phyloP scores from a whole-genome alignment of 2,888 invertebrate species.

The Rugalucina vietnamica region DNA sequence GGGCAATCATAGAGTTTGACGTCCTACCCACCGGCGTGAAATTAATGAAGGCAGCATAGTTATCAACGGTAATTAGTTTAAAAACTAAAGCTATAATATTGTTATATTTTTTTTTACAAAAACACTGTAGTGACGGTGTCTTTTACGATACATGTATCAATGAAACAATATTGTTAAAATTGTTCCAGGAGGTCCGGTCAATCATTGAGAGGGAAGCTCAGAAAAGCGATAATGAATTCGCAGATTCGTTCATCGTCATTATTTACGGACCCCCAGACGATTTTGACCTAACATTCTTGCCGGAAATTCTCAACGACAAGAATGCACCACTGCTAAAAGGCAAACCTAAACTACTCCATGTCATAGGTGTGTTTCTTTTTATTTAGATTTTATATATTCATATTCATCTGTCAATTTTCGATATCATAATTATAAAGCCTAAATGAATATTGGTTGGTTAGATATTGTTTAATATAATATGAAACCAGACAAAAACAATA shows the following conservation, averaged over 20 bases:
- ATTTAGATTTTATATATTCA: too few species aligned
- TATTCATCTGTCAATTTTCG: too few species aligned
- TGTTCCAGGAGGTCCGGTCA: slow-evolving; percentile 31
- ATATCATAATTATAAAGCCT: too few species aligned
- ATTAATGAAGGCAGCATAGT: too few species aligned
- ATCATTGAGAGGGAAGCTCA: slow-evolving; percentile 26
- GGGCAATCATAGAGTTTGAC: too few species aligned
- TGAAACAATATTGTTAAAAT: background rate
- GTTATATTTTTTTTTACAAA: background rate
- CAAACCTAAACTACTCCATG: slow-evolving; percentile 47
- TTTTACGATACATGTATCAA: background rate
- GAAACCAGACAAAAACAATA: too few species aligned
- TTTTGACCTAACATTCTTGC: slow-evolving; percentile 11
- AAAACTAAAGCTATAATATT: too few species aligned
- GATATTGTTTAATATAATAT: too few species aligned
- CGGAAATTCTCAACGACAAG: slow-evolving; percentile 19
- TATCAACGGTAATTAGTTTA: too few species aligned
- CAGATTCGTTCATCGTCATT: slow-evolving; percentile 48
- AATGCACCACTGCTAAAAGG: slow-evolving; percentile 23
- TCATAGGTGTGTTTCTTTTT: slow-evolving; percentile 51
- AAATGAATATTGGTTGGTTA: too few species aligned
- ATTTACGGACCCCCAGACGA: slow-evolving; percentile 44
- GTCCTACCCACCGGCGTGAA: too few species aligned
- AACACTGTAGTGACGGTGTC: background rate
- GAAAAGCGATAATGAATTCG: slow-evolving; percentile 31